A percentile compares a stretch with the other conserved stretches of the same genome.
phyloP scores from a whole-genome alignment of 2,797 vertebrate species.

The Rhinatrema bivittatum region DNA sequence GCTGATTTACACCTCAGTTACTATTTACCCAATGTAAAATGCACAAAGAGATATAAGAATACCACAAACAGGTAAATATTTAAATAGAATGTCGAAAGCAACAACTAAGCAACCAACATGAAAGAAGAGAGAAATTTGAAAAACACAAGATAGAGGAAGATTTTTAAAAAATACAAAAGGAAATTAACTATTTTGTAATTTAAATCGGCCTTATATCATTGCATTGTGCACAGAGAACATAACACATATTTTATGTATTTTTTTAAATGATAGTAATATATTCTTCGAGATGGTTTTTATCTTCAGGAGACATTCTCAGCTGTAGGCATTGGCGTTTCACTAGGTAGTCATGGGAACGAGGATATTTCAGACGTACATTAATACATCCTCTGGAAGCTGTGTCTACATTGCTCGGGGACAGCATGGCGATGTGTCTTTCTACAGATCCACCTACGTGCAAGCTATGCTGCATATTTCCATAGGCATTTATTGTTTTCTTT shows the following conservation, averaged over 20 bases:
- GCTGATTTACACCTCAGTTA: too few relatives aligned
- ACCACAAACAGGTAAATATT: too few relatives aligned
- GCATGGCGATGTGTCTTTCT: slow-evolving; percentile 16
- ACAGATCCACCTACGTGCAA: background rate
- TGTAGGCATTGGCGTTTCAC: slow-evolving; percentile 26
- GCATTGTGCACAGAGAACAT: slow-evolving; percentile 15
- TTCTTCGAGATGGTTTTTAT: slow-evolving; percentile 18
- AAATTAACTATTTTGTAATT: too few relatives aligned
- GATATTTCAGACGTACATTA: slow-evolving; percentile 21
- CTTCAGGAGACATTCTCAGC: slow-evolving; percentile 16
- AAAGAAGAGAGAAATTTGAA: background rate
- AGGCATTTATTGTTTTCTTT: too few relatives aligned
- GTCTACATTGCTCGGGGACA: slow-evolving; percentile 20
- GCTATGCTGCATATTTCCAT: slow-evolving; percentile 3
- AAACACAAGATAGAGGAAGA: background rate
- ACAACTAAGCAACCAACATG: background rate
- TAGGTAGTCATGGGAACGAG: slow-evolving; percentile 30
- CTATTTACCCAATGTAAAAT: too few relatives aligned
- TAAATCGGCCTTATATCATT: too few relatives aligned
- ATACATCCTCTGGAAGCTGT: slow-evolving; percentile 15
- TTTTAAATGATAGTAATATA: slow-evolving; percentile 27
- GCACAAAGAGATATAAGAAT: too few relatives aligned
- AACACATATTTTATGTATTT: slow-evolving; percentile 12
- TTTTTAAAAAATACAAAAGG: background rate
- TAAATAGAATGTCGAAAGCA: background rate